phyloP scores from a whole-genome alignment of 2,888 invertebrate species.

The Pollenia amentaria region DNA sequence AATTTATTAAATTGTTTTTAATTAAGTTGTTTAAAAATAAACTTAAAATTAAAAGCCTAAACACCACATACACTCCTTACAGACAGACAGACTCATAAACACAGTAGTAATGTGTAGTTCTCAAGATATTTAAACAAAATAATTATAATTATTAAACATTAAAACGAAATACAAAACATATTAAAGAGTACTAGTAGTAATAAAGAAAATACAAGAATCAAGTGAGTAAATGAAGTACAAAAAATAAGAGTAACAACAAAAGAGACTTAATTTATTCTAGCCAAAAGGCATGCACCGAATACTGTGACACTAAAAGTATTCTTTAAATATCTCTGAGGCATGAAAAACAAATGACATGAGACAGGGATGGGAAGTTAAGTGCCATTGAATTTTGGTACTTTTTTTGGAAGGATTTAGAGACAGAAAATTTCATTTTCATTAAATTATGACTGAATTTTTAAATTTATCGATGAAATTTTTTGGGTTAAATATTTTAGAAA shows the following conservation, averaged over 20 bases:
- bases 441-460: too few relatives aligned
- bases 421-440: background rate
- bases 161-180: slow-evolving; percentile 15
- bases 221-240: slow-evolving; percentile 33
- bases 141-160: slow-evolving; percentile 66
- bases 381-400: background rate
- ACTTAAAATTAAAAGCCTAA: slow-evolving; percentile 41
- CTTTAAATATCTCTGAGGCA: slow-evolving; percentile 11
- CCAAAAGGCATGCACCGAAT: slow-evolving; percentile 50
- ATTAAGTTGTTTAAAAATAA: slow-evolving; percentile 68
- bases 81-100: slow-evolving; percentile 33
- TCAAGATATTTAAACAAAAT: slow-evolving; percentile 60
- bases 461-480: too few relatives aligned
- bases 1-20: slow-evolving; percentile 72
- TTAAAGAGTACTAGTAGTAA: background rate
- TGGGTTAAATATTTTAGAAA: too few relatives aligned
- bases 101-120: slow-evolving; percentile 64
- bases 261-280: slow-evolving; percentile 44
- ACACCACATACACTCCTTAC: slow-evolving; percentile 19
- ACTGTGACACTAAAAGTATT: slow-evolving; percentile 20
- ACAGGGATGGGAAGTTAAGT: background rate
- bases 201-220: background rate
- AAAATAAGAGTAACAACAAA: slow-evolving; percentile 31
- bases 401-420: background rate
- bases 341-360: slow-evolving; percentile 4